phyloP scores from a whole-genome alignment of 2,797 vertebrate species.

The Sebastes baramenuke region DNA sequence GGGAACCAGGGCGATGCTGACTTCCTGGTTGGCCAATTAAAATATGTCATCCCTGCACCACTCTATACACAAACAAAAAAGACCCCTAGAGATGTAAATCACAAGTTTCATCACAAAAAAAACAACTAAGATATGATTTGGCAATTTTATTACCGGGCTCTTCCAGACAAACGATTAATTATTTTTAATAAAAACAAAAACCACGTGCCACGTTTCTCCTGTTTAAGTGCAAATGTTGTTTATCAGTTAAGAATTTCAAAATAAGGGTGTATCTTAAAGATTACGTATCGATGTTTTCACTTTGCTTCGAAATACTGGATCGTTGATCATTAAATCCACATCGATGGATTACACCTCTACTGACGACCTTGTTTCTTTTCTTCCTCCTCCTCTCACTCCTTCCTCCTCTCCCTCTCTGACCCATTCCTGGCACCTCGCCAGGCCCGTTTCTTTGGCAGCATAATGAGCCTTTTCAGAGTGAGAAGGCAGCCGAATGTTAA shows the following conservation, averaged over 20 bases:
- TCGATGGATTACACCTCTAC: not conserved
- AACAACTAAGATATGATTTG: too few species aligned
- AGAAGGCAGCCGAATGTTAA: constrained; percentile 83
- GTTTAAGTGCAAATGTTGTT: too few species aligned
- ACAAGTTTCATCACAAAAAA: too few species aligned
- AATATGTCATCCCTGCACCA: too few species aligned
- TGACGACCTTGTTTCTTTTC: constrained; percentile 27
- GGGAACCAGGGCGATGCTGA: too few species aligned
- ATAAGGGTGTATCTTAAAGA: not conserved
- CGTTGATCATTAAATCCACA: not conserved
- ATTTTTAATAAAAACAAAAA: too few species aligned
- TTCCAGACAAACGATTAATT: too few species aligned
- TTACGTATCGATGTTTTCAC: not conserved
- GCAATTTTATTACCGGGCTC: too few species aligned
- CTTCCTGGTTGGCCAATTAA: too few species aligned
- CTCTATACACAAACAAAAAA: too few species aligned
- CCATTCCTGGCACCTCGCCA: constrained; percentile 69
- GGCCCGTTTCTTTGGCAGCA: constrained; percentile 59
- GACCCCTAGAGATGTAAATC: too few species aligned
- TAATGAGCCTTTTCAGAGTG: constrained; percentile 82
- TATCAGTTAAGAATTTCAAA: not conserved
- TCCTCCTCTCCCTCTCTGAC: constrained; percentile 37
- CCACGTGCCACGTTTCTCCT: too few species aligned
- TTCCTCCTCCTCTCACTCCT: constrained; percentile 26
- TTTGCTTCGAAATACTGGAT: not conserved